Base-by-base conservation (phyloP, 2,113 vertebrate genomes). In the Amazona guildingii region DNA sequence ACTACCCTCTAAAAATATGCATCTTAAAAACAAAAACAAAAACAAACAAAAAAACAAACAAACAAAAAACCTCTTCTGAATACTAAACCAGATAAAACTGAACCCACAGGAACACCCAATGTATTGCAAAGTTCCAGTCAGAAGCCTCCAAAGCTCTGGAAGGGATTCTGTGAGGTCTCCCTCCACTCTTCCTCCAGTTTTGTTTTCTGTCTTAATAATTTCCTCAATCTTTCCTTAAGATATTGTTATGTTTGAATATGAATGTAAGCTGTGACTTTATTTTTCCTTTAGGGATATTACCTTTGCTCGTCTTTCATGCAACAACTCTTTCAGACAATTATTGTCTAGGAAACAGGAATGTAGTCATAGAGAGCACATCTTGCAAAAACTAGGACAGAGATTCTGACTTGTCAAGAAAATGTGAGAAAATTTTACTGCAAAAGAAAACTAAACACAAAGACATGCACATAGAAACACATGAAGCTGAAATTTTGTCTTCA, bases 361-460 rank as follows among this genome's bases (percentile, higher is more conserved):
- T 55, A 89, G 49, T 35, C 63, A 68, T n/a, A 80, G 77, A 66
- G 41, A 90, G 39, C 57, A 11, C 2, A 6, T 52, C 73, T 87
- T 61, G 12, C 1, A 4, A 92, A 96, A 97, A 88, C 80, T 93
- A 84, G 88, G 95, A 92, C 79, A 90, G 43, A 61, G 57, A 90
- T 84, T 52, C 43, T 86, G 72, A 69, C 57, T 94, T 91, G 64
- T 68, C 64, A 91, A 63, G 59, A 90, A 95, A 93, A 94, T 5
- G 51, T 94, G 91, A 92, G 66, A 86, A 88, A 78, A 94, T 57
- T 67, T 46, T 89, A 62, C 35, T 19, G 51, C 46, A 86, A 81
- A 90, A 13, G 4, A 86, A 48, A 86, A 77, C 88, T 57, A 75
- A 83, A 88, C 37, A 73, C 18, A 35, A 35, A 35, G 57, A 23